Conservation (phyloP, 2,888 invertebrate genomes). For the Aricia artaxerxes region DNA sequence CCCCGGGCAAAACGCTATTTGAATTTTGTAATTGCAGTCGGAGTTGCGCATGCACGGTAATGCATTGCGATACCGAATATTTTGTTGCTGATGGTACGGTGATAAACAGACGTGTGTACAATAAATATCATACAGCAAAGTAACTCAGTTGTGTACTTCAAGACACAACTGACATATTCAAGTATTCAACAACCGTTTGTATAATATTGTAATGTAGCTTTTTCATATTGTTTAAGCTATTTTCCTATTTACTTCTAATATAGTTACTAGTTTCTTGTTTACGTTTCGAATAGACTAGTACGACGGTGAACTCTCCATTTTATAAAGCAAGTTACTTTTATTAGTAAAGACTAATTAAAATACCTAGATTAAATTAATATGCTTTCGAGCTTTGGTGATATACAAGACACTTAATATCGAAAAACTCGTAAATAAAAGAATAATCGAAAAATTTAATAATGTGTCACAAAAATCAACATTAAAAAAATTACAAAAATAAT, state of each 20-base stretch:
- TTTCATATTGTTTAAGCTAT: no score
- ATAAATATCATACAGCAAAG: no score
- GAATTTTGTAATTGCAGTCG: slow-evolving; percentile 42
- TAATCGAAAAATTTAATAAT: no score
- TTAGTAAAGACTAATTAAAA: background rate
- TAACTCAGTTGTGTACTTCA: no score
- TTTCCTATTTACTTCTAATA: background rate
- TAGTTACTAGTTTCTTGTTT: no score
- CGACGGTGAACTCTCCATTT: background rate
- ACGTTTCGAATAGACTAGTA: no score
- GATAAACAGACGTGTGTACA: background rate
- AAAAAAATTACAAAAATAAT: background rate
- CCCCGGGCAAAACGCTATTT: slow-evolving; percentile 41
- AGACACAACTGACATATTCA: no score
- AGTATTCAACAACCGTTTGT: no score
- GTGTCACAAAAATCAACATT: no score
- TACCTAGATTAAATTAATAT: background rate
- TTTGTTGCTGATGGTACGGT: background rate
- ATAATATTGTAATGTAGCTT: no score
- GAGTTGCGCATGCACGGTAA: slow-evolving; percentile 32
- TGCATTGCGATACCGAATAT: slow-evolving; percentile 20
- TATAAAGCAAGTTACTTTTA: background rate
- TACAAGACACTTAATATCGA: background rate
- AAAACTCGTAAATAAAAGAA: no score
- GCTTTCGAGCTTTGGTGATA: no score